Percentiles rank a stretch among this genome's conserved stretches.
phyloP scores from a whole-genome alignment of 2,113 vertebrate genomes.

The Spea bombifrons region DNA sequence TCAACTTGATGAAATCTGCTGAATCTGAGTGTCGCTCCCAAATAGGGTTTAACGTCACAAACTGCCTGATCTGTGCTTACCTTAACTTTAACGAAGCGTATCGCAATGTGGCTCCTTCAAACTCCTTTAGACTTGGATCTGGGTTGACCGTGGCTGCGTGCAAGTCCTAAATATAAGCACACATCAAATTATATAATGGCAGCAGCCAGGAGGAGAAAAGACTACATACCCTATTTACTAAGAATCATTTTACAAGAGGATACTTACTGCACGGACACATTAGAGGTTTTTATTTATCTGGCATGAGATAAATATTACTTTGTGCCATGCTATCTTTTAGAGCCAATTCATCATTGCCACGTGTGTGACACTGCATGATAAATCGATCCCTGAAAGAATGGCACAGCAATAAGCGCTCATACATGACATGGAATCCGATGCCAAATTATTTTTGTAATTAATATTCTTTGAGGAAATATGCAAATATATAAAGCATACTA shows the following conservation, averaged over 20 bases:
- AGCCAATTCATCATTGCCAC: neutral
- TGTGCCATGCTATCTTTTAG: neutral
- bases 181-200: slow-evolving; percentile 33
- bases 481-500: slow-evolving; percentile 14
- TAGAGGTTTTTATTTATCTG: neutral
- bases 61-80: slow-evolving; percentile 68
- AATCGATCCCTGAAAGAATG: neutral
- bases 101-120: slow-evolving; percentile 89
- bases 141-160: slow-evolving; percentile 89
- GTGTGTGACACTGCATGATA: neutral
- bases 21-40: no score
- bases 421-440: no score
- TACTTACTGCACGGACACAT: neutral
- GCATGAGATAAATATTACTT: slow-evolving; percentile 9
- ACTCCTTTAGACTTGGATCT: slow-evolving; percentile 91
- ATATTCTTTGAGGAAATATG: no score
- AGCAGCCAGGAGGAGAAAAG: neutral
- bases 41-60: no score
- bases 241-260: no score
- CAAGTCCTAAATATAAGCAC: slow-evolving; percentile 73
- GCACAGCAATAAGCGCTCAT: neutral
- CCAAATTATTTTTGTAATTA: no score
- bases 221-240: no score
- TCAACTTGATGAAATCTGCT: no score
- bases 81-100: slow-evolving; percentile 94